phyloP scores from a whole-genome alignment of 2,113 vertebrate species.

The Takifugu bimaculatus region DNA sequence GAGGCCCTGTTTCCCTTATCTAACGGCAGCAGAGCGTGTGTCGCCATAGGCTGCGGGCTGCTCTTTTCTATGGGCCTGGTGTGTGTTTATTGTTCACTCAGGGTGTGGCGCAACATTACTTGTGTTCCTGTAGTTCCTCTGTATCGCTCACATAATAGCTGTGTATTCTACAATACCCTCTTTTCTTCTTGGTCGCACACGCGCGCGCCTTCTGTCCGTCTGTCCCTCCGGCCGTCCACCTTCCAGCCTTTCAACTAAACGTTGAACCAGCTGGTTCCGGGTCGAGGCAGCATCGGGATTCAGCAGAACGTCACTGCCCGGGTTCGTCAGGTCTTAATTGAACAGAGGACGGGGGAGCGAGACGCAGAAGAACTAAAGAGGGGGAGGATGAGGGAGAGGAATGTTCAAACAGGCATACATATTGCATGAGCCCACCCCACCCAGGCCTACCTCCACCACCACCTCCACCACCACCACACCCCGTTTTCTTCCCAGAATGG shows the following conservation, averaged over 20 bases:
- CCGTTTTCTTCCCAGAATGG: conserved; percentile 70
- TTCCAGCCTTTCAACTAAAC: conserved; percentile 15
- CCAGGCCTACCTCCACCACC: conserved; percentile 3
- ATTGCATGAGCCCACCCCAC: conserved; percentile 66
- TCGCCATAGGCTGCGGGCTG: conserved; percentile 70
- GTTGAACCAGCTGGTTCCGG: conserved; percentile 58
- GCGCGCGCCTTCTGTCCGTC: not conserved
- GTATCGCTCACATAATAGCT: conserved; percentile 13
- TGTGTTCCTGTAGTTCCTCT: not conserved
- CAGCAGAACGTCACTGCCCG: conserved; percentile 59
- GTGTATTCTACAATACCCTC: conserved; percentile 16
- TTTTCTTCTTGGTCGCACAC: conserved; percentile 11
- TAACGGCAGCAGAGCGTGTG: conserved; percentile 71
- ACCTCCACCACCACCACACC: conserved; percentile 53
- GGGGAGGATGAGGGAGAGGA: conserved; percentile 64
- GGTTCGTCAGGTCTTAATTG: conserved; percentile 71
- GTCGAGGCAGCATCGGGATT: conserved; percentile 59
- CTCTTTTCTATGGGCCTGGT: conserved; percentile 67
- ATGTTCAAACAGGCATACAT: conserved; percentile 73
- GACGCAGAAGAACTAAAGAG: conserved; percentile 53
- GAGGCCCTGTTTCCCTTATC: conserved; percentile 73
- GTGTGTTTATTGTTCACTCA: conserved; percentile 70
- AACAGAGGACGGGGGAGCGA: conserved; percentile 49
- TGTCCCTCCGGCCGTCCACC: conserved; percentile 6
- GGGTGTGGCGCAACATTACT: conserved; percentile 67